phyloP scores from a whole-genome alignment of 2,888 invertebrate genomes.

The Tachystola acroxantha region DNA sequence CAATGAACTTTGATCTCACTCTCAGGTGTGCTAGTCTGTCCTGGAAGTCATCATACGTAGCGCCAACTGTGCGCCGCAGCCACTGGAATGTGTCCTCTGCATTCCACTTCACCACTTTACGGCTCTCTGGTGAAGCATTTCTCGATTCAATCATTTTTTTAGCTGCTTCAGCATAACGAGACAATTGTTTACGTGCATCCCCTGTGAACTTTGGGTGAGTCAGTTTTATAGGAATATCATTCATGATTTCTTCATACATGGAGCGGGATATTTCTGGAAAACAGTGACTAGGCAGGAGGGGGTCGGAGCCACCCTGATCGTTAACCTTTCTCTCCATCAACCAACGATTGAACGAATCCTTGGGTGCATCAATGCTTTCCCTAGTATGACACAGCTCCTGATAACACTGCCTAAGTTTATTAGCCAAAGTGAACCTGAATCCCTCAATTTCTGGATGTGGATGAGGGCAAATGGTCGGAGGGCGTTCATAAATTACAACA shows the following conservation, averaged over 20 bases:
- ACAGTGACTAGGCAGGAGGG: conserved; percentile 94
- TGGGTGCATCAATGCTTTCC: conserved; percentile 95
- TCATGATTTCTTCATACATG: conserved; percentile 98
- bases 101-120: conserved; percentile 99
- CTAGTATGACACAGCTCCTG: conserved; percentile 96
- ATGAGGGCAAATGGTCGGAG: conserved; percentile 90
- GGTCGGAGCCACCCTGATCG: conserved; percentile 92
- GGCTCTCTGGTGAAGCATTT: conserved; percentile 93
- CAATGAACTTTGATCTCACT: no score
- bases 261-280: conserved; percentile 94
- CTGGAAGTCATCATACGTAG: conserved; percentile 96
- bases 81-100: conserved; percentile 98
- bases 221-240: conserved; percentile 97
- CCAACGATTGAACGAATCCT: conserved; percentile 98
- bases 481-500: conserved; percentile 92
- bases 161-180: conserved; percentile 96
- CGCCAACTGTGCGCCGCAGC: conserved; percentile 94
- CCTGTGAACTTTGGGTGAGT: conserved; percentile 97
- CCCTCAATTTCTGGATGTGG: conserved; percentile 97
- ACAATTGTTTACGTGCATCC: conserved; percentile 96
- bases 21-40: conserved; percentile 93
- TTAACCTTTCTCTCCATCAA: conserved; percentile 95
- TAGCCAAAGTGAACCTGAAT: conserved; percentile 87
- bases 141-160: conserved; percentile 97
- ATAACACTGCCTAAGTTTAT: conserved; percentile 93